Base-by-base conservation (phyloP, 2,888 invertebrate species). In the Megastigmus dorsalis region DNA sequence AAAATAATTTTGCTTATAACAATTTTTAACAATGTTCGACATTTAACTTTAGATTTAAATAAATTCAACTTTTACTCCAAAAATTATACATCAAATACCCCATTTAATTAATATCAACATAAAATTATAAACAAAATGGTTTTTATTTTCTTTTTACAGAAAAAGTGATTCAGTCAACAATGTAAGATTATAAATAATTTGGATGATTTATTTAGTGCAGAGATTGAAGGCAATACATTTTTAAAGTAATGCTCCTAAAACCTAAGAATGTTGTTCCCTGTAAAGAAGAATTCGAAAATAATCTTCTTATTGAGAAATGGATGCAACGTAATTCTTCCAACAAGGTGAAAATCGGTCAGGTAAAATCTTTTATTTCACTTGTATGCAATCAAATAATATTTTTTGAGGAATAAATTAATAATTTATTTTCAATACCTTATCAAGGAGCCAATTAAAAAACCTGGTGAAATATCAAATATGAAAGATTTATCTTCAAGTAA, bases 251-350 rank as follows among this genome's bases (percentile, higher is more conserved):
- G 74, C 65, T 63, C 26, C 45, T 38, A 13, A 63, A 68, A 36
- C 43, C 50, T 30, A 63, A 63, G 1, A 43, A 10, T 52, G 9
- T 18, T n/a, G 10, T n/a, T n/a, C 10, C 13, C 5, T 2, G 2
- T 36, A 36, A 69, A 41, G 63, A 68, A 57, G 63, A 68, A 7
- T 50, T 33, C 10, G 68, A 74, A 74, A 74, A 74, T 55, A 50
- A 65, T 69, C 15, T 62, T n/a, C 13, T 57, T 10, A 65, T 74
- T 65, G 74, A 74, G 20, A 69, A 69, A 65, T 74, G 68, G 74
- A 69, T 74, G 52, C 68, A 74, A 18, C 68, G 62, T 5, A 74
- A 67, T 57, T 50, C 57, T 43, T 63, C 63, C 10, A 48, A 10
- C 20, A 59, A n/a, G 26, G 57, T 74, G 4, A 52, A 50, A n/a